These are phyloP conservation scores for Steinernema carpocapsae DNA, from an alignment of 2,888 invertebrate species.

Conservation along the genomic window DNA sequence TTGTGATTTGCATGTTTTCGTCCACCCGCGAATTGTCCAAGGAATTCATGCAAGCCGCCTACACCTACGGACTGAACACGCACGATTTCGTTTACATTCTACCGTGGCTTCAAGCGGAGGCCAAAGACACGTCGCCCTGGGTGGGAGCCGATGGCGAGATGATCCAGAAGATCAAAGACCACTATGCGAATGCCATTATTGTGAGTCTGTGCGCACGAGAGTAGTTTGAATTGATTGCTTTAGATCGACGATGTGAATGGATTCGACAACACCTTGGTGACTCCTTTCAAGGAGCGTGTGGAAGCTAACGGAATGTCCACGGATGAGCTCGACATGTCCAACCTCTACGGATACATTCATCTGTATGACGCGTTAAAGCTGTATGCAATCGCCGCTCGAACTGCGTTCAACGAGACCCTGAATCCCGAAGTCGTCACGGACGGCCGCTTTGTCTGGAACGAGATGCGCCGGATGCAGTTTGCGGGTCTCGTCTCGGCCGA, in stretches of 20 bases:
- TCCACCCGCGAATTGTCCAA: slow-evolving; percentile 64
- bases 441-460: slow-evolving; percentile 64
- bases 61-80: slow-evolving; percentile 53
- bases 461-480: slow-evolving; percentile 63
- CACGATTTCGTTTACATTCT: slow-evolving; percentile 66
- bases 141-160: slow-evolving; percentile 65
- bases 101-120: slow-evolving; percentile 66
- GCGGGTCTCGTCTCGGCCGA: slow-evolving; percentile 60
- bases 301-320: slow-evolving; percentile 60
- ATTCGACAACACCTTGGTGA: slow-evolving; percentile 65
- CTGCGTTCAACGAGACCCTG: slow-evolving; percentile 53
- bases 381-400: slow-evolving; percentile 62
- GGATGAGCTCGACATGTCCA: slow-evolving; percentile 64
- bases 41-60: slow-evolving; percentile 66
- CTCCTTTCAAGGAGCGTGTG: slow-evolving; percentile 62
- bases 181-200: slow-evolving; percentile 64
- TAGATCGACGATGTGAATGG: slow-evolving; percentile 67
- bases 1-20: slow-evolving; percentile 65
- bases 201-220: slow-evolving; percentile 43
- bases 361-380: slow-evolving; percentile 66
- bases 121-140: slow-evolving; percentile 65
- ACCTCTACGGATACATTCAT: slow-evolving; percentile 67
- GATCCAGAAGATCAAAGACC: slow-evolving; percentile 65
- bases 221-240: not conserved
- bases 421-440: slow-evolving; percentile 57